Evolutionary conservation across 2,797 vertebrate species (phyloP).

Genomic region (Chiloscyllium punctatum): DNA sequence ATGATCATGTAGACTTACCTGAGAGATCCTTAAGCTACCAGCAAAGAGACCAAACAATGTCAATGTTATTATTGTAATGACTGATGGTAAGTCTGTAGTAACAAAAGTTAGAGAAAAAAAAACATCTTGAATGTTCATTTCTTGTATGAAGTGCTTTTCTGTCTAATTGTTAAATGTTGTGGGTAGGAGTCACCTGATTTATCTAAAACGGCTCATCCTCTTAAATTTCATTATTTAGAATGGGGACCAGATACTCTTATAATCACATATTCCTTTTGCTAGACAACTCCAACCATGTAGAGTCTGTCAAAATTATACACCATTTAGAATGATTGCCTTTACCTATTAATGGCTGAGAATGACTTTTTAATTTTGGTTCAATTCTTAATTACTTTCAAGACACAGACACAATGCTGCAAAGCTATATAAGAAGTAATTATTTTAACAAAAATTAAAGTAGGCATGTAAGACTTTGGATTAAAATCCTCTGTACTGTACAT

Average conservation of each 20-base stretch:
- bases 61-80: not conserved
- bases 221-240: not conserved
- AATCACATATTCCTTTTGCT: not conserved
- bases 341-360: not conserved
- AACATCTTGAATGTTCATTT: not conserved
- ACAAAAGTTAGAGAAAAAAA: not conserved
- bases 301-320: not conserved
- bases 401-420: not conserved
- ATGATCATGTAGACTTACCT: not conserved
- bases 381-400: not conserved
- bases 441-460: not conserved
- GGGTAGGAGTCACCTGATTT: not conserved
- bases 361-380: not conserved
- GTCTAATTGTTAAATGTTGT: not conserved
- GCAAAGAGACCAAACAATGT: not conserved
- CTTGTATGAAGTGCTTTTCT: not conserved
- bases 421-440: not conserved
- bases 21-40: not conserved
- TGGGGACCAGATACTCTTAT: not conserved
- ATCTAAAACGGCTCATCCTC: too few relatives aligned
- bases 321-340: not conserved
- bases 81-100: not conserved
- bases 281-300: not conserved
- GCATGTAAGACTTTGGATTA: not conserved
- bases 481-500: not conserved